Evolutionary conservation across 2,797 vertebrate species (phyloP).

Genomic region (Amblyopsis hoosieri): DNA sequence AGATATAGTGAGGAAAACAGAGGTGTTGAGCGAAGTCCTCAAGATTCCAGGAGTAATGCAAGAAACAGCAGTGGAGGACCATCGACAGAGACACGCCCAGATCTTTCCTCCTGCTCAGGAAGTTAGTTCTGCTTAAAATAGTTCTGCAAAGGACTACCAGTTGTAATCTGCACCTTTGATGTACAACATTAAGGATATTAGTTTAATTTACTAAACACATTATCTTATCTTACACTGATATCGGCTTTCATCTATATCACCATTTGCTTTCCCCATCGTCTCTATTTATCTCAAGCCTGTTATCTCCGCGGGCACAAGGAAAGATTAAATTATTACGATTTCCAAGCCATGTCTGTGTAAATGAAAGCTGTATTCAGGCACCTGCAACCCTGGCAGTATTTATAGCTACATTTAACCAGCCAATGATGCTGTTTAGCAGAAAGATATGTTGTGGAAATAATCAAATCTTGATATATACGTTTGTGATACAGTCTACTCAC

Average conservation of each 20-base stretch:
- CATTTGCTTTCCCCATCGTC: neutral
- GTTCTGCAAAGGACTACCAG: neutral
- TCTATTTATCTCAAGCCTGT: neutral
- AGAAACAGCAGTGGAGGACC: neutral
- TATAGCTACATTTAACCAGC: no score
- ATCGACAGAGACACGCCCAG: conserved; percentile 32
- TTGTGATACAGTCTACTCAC: conserved; percentile 8
- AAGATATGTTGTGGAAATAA: neutral
- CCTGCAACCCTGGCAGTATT: no score
- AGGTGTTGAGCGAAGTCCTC: conserved; percentile 80
- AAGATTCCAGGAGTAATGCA: conserved; percentile 69
- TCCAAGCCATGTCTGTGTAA: no score
- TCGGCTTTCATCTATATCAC: neutral
- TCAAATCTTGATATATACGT: conserved; percentile 10
- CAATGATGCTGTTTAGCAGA: no score
- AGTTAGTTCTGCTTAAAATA: conserved; percentile 34
- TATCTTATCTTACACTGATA: neutral
- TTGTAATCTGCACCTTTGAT: neutral
- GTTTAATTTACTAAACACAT: neutral
- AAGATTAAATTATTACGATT: no score
- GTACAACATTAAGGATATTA: neutral
- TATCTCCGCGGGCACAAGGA: no score
- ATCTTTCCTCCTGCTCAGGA: conserved; percentile 21
- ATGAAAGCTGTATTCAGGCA: no score
- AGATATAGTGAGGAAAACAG: conserved; percentile 82